Base-by-base conservation (phyloP, 2,797 vertebrate genomes). In the Sus cebifrons region DNA sequence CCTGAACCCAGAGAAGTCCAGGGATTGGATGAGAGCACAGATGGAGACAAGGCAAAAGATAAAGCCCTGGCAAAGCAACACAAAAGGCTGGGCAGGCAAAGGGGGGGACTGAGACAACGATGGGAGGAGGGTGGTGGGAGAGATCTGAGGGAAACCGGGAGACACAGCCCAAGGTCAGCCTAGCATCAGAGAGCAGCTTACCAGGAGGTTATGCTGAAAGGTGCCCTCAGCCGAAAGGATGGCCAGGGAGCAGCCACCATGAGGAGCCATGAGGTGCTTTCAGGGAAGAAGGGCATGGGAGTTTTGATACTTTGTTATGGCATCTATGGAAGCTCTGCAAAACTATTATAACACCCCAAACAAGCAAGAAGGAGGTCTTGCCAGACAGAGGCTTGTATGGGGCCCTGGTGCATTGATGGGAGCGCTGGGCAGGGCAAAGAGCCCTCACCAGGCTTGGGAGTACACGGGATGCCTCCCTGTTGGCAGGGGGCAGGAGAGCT, bases 191-290 rank as follows among this genome's bases (percentile, higher is more conserved):
- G 86, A 81, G 25, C 29, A 10, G n/a, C 6, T 62, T 58, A 20
- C 16, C 54, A n/a, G 21, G 93, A 89, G 54, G 40, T n/a, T 40
- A 23, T 54, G 25, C 36, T 52, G 18, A 62, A 78, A n/a, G 56
- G 29, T 2, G 1, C 62, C 12, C 12, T 20, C 1, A 29, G 54
- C 40, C 36, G 1, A 16, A 32, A 6, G 7, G 62, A 32, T 2
- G 17, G 23, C 5, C 7, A 4, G 68, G 77, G n/a, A 49, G 29
- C n/a, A 15, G 40, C 78, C 68, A 29, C 78, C 27, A 3, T 6
- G 13, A n/a, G 18, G 60, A 44, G 60, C 21, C 17, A 40, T 9
- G 3, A 64, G 60, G 12, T 64, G 78, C 49, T 36, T 18, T 0
- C 21, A 27, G 0, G 2, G 40, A 64, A 56, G 49, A 29, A 21